Conservation (phyloP, 2,888 invertebrate species). For the Vesta saturnalis region DNA sequence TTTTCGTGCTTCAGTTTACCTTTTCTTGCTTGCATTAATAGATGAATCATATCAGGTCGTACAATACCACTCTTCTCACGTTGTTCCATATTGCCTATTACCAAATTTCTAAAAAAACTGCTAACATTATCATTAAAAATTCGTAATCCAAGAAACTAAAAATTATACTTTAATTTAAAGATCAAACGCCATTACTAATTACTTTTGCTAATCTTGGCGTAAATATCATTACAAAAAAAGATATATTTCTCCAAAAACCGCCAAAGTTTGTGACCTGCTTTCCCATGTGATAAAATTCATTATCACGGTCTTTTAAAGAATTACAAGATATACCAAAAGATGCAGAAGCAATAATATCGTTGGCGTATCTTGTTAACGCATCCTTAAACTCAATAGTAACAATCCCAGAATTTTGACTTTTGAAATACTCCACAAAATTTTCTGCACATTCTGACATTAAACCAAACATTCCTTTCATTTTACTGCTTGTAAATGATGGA, state of each 20-base stretch:
- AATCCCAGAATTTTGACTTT: conserved; percentile 30
- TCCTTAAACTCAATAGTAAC: conserved; percentile 10
- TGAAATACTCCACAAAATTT: conserved; percentile 49
- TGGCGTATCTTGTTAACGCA: background rate
- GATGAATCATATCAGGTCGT: no score
- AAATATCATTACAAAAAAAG: background rate
- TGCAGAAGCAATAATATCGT: no score
- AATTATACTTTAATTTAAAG: no score
- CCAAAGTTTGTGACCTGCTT: background rate
- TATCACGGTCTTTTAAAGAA: conserved; percentile 1
- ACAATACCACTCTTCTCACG: no score
- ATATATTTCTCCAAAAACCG: background rate
- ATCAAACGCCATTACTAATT: no score
- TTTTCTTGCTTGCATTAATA: no score
- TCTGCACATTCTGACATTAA: no score
- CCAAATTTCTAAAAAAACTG: no score
- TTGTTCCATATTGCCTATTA: no score
- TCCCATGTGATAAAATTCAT: conserved; percentile 9
- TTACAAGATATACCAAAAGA: conserved; percentile 8
- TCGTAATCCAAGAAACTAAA: no score
- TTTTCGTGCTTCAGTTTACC: no score
- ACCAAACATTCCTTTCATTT: conserved; percentile 67
- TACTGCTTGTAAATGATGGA: conserved; percentile 68
- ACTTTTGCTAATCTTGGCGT: background rate
- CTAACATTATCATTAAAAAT: no score